These are phyloP conservation scores for Notospermus geniculatus DNA, from an alignment of 1,140 invertebrate genomes.

Conservation along the genomic window DNA sequence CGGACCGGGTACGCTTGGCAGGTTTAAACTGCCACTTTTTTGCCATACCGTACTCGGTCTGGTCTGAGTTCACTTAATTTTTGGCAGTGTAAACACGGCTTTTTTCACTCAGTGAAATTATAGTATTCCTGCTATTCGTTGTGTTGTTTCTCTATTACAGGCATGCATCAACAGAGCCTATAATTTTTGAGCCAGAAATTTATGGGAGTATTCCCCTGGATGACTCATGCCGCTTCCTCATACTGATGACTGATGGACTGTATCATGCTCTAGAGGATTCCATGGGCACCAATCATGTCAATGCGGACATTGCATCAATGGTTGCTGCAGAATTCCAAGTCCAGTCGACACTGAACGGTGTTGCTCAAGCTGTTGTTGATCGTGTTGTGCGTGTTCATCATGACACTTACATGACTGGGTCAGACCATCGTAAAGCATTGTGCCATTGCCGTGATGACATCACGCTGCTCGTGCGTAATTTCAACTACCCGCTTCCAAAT, in stretches of 20 bases:
- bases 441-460: conserved; percentile 72
- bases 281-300: conserved; percentile 62
- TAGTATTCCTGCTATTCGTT: no score
- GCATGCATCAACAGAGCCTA: conserved; percentile 70
- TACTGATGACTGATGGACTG: conserved; percentile 81
- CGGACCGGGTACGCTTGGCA: no score
- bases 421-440: conserved; percentile 27
- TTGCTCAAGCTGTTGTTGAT: conserved; percentile 83
- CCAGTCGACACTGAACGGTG: conserved; percentile 75
- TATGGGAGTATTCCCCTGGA: conserved; percentile 73
- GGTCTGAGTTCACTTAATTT: no score
- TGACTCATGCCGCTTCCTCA: conserved; percentile 73
- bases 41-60: no score
- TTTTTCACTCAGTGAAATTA: no score
- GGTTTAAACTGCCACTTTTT: no score
- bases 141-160: conserved; percentile 38
- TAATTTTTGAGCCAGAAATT: conserved; percentile 78
- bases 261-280: conserved; percentile 82
- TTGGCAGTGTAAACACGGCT: no score
- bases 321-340: conserved; percentile 68
- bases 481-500: conserved; percentile 75
- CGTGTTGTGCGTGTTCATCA: conserved; percentile 81
- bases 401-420: conserved; percentile 67
- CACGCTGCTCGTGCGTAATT: conserved; percentile 81
- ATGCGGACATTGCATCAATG: conserved; percentile 47